Conservation (phyloP, 2,888 invertebrate species). For the Aproaerema taeniolella region DNA sequence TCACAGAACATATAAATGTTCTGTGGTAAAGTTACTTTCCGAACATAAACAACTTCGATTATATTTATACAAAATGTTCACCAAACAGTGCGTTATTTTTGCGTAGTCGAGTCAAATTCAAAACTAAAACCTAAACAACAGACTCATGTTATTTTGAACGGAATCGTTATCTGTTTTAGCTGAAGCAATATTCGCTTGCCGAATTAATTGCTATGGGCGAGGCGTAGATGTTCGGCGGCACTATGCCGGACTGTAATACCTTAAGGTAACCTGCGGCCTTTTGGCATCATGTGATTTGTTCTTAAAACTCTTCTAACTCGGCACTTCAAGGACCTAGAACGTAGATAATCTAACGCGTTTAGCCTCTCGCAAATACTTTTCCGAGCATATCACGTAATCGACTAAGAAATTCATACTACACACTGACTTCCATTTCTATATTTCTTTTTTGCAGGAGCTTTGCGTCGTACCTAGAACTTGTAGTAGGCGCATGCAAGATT, state of each 20-base stretch:
- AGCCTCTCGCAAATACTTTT: slow-evolving; percentile 20
- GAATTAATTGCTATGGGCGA: slow-evolving; percentile 67
- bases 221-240: slow-evolving; percentile 44
- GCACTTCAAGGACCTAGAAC: slow-evolving; percentile 25
- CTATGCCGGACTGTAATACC: slow-evolving; percentile 44
- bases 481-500: slow-evolving; percentile 2
- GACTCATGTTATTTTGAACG: no score
- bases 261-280: slow-evolving; percentile 47
- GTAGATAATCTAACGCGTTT: slow-evolving; percentile 31
- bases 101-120: no score
- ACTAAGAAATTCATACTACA: slow-evolving; percentile 39
- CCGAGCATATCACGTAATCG: slow-evolving; percentile 40
- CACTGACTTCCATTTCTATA: slow-evolving; percentile 34
- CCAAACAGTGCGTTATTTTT: no score
- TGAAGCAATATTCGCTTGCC: slow-evolving; percentile 68
- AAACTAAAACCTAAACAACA: no score
- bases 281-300: slow-evolving; percentile 22
- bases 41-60: no score
- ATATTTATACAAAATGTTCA: no score
- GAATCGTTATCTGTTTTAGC: slow-evolving; percentile 68
- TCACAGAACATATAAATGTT: no score
- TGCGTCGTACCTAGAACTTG: slow-evolving; percentile 30
- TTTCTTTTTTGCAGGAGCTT: slow-evolving; percentile 37
- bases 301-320: slow-evolving; percentile 18
- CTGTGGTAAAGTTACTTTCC: no score